Evolutionary conservation across 2,113 vertebrate species (phyloP).

Genomic region (Sminthopsis crassicaudata): DNA sequence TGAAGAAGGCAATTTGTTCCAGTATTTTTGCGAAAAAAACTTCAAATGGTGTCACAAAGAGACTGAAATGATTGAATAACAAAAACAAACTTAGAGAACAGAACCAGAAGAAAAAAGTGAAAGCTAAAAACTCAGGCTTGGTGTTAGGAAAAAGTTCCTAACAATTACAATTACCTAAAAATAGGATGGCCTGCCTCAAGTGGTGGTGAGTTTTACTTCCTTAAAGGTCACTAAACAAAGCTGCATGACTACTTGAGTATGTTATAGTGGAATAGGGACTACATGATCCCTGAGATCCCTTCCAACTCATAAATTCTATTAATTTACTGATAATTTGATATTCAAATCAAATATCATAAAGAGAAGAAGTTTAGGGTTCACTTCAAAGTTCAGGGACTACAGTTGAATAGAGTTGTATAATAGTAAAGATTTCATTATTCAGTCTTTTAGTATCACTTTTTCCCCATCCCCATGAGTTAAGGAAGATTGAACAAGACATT

Average conservation of each 20-base stretch:
- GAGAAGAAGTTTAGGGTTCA: neutral
- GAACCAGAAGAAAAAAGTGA: neutral
- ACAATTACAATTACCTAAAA: neutral
- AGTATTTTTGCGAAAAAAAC: neutral
- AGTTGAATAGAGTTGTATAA: neutral
- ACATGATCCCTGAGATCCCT: neutral
- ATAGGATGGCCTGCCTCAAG: neutral
- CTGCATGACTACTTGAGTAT: neutral
- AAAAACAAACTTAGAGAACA: neutral
- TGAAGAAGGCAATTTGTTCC: neutral
- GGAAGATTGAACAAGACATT: slow-evolving; percentile 4
- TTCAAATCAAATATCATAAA: neutral
- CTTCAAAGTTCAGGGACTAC: neutral
- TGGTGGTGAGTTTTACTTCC: neutral
- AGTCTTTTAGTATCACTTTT: neutral
- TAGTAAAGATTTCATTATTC: neutral
- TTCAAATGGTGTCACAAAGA: neutral
- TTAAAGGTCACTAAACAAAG: neutral
- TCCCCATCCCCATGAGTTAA: neutral
- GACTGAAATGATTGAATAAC: neutral
- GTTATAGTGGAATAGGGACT: neutral
- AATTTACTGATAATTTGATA: neutral
- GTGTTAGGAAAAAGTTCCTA: neutral
- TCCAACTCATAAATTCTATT: neutral
- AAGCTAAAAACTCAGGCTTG: neutral